Evolutionary conservation across 2,888 invertebrate genomes (phyloP).

Genomic region (Strigamia crassipes): DNA sequence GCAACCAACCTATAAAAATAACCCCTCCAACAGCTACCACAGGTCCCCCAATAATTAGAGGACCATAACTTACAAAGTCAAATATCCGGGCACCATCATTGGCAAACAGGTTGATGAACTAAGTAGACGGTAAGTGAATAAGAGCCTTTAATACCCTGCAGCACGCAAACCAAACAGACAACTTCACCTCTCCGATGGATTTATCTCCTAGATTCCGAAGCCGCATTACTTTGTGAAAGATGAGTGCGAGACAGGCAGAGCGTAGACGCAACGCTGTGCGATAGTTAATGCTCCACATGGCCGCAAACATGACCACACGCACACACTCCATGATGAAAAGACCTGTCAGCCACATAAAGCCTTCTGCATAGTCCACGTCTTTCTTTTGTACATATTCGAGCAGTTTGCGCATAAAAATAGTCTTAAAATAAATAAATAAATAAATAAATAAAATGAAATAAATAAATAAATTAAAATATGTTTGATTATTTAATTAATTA

Average conservation of each 20-base stretch:
- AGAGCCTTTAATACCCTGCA: background rate
- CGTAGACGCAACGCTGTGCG: conserved; percentile 59
- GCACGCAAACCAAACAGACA: background rate
- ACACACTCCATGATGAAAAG: conserved; percentile 61
- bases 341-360: conserved; percentile 61
- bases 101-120: conserved; percentile 66
- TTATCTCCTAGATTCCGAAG: conserved; percentile 60
- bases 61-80: conserved; percentile 63
- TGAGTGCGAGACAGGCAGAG: conserved; percentile 58
- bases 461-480: background rate
- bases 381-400: conserved; percentile 60
- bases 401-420: conserved; percentile 60
- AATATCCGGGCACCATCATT: conserved; percentile 65
- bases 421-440: conserved; percentile 17
- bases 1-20: conserved; percentile 62
- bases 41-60: conserved; percentile 64
- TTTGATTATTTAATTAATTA: background rate
- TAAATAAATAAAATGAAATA: background rate
- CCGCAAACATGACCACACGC: conserved; percentile 61
- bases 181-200: conserved; percentile 61
- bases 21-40: conserved; percentile 62
- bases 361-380: conserved; percentile 58
- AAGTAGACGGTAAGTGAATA: conserved; percentile 52
- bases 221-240: conserved; percentile 60
- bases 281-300: conserved; percentile 64